Conservation (phyloP, 1,140 invertebrate species). For the Eciton burchellii region DNA sequence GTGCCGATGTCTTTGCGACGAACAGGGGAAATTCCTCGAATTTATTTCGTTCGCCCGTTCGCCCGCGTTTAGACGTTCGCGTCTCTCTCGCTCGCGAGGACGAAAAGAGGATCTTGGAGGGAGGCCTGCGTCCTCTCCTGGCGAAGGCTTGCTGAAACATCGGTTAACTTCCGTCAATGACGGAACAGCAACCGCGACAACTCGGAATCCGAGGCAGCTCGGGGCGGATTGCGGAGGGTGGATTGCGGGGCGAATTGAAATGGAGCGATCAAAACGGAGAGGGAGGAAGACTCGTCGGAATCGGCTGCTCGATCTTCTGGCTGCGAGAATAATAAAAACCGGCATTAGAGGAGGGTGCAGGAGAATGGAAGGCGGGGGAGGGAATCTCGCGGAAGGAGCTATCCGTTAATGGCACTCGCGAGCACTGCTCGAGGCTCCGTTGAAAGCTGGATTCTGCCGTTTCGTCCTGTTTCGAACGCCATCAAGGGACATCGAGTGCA, state of each 20-base stretch:
- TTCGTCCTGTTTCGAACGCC: constrained; percentile 15
- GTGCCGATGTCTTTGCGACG: not conserved
- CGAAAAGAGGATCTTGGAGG: too few species aligned
- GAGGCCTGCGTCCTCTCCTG: too few species aligned
- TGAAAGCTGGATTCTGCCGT: constrained; percentile 42
- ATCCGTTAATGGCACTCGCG: constrained; percentile 56
- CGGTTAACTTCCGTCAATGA: too few species aligned
- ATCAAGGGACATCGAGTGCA: constrained; percentile 2
- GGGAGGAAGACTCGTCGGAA: constrained; percentile 42
- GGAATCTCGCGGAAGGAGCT: constrained; percentile 33
- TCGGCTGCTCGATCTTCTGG: constrained; percentile 50
- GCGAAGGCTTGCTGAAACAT: too few species aligned
- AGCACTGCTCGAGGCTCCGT: constrained; percentile 43
- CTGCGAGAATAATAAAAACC: constrained; percentile 50
- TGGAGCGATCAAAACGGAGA: constrained; percentile 47
- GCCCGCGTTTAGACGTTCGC: not conserved
- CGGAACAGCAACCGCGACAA: too few species aligned
- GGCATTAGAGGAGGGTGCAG: constrained; percentile 28
- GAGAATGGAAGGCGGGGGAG: constrained; percentile 16
- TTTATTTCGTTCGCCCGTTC: constrained; percentile 6
- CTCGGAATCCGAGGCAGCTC: not conserved
- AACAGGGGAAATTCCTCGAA: not conserved
- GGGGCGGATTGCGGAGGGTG: constrained; percentile 13
- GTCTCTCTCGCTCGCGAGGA: too few species aligned
- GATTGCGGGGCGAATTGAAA: constrained; percentile 50